Evolutionary conservation across 2,113 vertebrate species (phyloP).

Genomic region (Asarcornis scutulata): DNA sequence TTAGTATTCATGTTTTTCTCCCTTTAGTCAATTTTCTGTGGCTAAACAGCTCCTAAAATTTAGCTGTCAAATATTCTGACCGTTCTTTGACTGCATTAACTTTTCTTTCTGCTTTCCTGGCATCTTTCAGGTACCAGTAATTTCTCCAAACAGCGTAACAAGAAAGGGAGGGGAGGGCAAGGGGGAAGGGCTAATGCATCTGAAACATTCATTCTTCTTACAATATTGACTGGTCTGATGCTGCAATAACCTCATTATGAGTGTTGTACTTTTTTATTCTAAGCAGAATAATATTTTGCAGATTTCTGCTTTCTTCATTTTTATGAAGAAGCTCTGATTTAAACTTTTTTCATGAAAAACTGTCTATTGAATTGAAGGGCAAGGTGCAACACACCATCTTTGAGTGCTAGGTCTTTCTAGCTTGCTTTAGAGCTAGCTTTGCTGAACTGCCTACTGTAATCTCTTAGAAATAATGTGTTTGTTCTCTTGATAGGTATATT

Average conservation of each 20-base stretch:
- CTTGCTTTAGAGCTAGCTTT: background rate
- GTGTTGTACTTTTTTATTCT: background rate
- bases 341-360: background rate
- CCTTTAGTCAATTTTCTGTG: background rate
- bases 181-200: background rate
- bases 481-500: slow-evolving; percentile 80
- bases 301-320: background rate
- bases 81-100: background rate
- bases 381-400: background rate
- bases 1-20: background rate
- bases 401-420: background rate
- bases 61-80: background rate
- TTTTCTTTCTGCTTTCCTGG: background rate
- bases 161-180: background rate
- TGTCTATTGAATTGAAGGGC: background rate
- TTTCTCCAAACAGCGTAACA: background rate
- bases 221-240: background rate
- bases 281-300: background rate
- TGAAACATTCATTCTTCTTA: background rate
- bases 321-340: background rate
- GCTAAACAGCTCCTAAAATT: background rate
- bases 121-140: background rate
- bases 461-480: background rate
- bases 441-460: background rate
- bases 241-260: background rate